A percentile compares a stretch with the other conserved stretches of the same genome.
Conservation (phyloP, 2,113 vertebrate genomes). For the Melanostigma gelatinosum region DNA sequence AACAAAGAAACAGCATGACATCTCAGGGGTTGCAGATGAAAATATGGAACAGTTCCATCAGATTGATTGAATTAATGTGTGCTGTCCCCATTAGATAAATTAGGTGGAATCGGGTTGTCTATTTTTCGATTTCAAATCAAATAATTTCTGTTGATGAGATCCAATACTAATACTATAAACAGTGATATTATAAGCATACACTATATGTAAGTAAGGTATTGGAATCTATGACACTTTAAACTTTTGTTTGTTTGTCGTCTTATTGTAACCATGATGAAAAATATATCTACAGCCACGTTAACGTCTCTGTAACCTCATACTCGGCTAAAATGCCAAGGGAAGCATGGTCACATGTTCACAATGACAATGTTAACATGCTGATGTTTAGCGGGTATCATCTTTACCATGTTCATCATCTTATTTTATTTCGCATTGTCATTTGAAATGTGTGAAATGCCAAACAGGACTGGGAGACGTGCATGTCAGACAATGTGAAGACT, state of each 20-base stretch:
- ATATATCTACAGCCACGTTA: too few relatives aligned
- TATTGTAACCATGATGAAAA: too few relatives aligned
- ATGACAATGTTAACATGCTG: neutral
- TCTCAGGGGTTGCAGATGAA: neutral
- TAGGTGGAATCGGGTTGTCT: neutral
- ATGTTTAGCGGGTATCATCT: neutral
- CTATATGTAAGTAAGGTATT: too few relatives aligned
- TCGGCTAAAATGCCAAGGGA: too few relatives aligned
- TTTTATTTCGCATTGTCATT: neutral
- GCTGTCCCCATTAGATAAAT: neutral
- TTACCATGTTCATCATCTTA: neutral
- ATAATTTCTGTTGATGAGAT: neutral
- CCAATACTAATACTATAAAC: neutral
- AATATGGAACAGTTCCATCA: neutral
- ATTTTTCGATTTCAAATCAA: neutral
- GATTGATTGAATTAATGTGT: neutral
- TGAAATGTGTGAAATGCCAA: slow-evolving; percentile 14
- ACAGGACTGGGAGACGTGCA: neutral
- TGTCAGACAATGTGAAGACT: neutral
- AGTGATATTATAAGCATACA: neutral
- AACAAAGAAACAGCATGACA: too few relatives aligned
- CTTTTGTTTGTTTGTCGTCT: too few relatives aligned
- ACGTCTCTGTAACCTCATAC: too few relatives aligned
- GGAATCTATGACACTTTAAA: too few relatives aligned
- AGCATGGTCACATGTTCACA: too few relatives aligned